A percentile compares a stretch with the other conserved stretches of the same genome.
Conservation (phyloP, 2,888 invertebrate species). For the Eledone cirrhosa region DNA sequence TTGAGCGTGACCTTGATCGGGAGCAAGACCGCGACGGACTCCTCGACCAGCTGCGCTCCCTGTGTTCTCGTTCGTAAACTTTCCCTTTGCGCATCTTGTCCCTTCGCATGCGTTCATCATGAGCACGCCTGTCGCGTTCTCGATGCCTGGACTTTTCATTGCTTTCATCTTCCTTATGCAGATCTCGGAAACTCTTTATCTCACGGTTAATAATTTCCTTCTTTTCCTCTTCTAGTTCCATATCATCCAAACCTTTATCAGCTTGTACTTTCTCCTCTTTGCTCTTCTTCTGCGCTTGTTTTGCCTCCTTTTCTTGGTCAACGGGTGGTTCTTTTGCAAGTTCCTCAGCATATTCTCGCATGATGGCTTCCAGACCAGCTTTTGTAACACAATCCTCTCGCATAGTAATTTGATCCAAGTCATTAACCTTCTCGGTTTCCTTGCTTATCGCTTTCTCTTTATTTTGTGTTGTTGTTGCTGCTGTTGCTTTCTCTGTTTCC, state of each 20-base stretch:
- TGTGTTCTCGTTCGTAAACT: slow-evolving; percentile 26
- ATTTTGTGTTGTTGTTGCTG: slow-evolving; percentile 30
- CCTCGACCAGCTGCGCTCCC: slow-evolving; percentile 31
- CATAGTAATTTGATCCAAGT: slow-evolving; percentile 71
- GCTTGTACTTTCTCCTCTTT: slow-evolving; percentile 47
- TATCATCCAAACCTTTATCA: slow-evolving; percentile 67
- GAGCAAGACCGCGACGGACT: slow-evolving; percentile 45
- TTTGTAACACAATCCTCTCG: slow-evolving; percentile 78
- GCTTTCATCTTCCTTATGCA: slow-evolving; percentile 86
- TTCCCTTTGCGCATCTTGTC: slow-evolving; percentile 32
- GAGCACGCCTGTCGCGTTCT: slow-evolving; percentile 67
- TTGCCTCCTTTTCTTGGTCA: slow-evolving; percentile 50
- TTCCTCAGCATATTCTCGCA: slow-evolving; percentile 78
- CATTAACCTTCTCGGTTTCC: slow-evolving; percentile 48
- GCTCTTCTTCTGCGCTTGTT: slow-evolving; percentile 50
- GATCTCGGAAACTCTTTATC: slow-evolving; percentile 96
- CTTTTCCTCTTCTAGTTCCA: slow-evolving; percentile 93
- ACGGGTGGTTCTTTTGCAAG: slow-evolving; percentile 54
- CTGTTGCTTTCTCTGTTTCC: not conserved
- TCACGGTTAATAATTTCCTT: slow-evolving; percentile 94
- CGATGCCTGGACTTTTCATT: slow-evolving; percentile 37
- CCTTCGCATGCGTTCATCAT: slow-evolving; percentile 58
- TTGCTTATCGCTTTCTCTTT: slow-evolving; percentile 42
- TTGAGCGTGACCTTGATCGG: slow-evolving; percentile 49
- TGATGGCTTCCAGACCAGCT: slow-evolving; percentile 80